Conservation (phyloP, 2,888 invertebrate genomes). For the Sclerodermus sp. region DNA sequence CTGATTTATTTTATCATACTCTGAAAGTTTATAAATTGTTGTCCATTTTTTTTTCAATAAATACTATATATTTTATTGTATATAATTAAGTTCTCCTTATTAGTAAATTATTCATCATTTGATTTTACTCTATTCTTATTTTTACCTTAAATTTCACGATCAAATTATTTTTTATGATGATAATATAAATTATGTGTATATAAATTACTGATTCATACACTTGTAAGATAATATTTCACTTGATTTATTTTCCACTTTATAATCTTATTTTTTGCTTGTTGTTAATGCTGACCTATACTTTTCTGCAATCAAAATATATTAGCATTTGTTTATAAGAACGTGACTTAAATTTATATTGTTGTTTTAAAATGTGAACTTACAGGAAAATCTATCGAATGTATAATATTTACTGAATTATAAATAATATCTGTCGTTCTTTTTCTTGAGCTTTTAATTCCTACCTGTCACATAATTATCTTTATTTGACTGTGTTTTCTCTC, state of each 20-base stretch:
- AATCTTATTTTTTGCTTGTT: too few species aligned
- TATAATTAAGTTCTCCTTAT: neutral
- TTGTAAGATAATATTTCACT: too few species aligned
- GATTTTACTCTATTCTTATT: too few species aligned
- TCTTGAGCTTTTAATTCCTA: neutral
- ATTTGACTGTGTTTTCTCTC: conserved; percentile 11
- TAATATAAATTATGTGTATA: too few species aligned
- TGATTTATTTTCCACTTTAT: too few species aligned
- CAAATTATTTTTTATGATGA: neutral
- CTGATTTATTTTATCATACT: neutral
- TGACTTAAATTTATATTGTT: too few species aligned
- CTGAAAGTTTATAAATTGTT: neutral
- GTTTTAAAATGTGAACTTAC: too few species aligned
- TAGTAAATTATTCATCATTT: neutral
- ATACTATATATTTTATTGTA: neutral
- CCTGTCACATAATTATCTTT: neutral
- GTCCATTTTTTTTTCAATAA: neutral
- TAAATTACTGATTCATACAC: too few species aligned
- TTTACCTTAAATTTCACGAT: too few species aligned
- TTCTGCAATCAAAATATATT: too few species aligned
- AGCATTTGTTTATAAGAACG: too few species aligned
- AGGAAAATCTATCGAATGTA: neutral
- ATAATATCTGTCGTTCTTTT: neutral
- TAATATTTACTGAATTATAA: neutral
- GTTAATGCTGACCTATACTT: too few species aligned